phyloP scores from a whole-genome alignment of 2,888 invertebrate genomes.

The Hirtodrosophila trivittata region DNA sequence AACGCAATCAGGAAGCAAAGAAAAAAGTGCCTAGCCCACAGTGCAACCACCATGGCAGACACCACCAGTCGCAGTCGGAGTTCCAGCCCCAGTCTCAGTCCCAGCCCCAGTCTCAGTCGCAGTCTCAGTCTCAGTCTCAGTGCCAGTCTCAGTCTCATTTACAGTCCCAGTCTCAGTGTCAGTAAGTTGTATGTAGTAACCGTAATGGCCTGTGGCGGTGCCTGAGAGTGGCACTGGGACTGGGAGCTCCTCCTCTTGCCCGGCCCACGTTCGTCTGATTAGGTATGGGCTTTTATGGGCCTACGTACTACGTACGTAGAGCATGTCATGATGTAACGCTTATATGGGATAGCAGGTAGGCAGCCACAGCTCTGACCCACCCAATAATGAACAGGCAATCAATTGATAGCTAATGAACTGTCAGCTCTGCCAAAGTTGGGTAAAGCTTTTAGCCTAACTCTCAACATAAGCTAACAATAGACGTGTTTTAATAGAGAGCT shows the following conservation, averaged over 20 bases:
- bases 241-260: slow-evolving; percentile 20
- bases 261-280: slow-evolving; percentile 48
- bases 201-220: slow-evolving; percentile 38
- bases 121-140: slow-evolving; percentile 1
- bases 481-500: too few relatives aligned
- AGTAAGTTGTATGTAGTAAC: too few relatives aligned
- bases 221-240: slow-evolving; percentile 2
- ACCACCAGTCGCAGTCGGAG: slow-evolving; percentile 5
- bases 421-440: background rate
- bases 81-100: background rate
- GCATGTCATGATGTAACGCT: slow-evolving; percentile 48
- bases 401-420: slow-evolving; percentile 47
- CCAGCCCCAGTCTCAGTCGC: slow-evolving; percentile 9
- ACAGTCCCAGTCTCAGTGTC: background rate
- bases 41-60: slow-evolving; percentile 15
- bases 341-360: slow-evolving; percentile 44
- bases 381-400: slow-evolving; percentile 43
- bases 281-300: slow-evolving; percentile 51
- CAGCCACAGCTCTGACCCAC: slow-evolving; percentile 29
- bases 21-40: slow-evolving; percentile 39
- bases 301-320: slow-evolving; percentile 24
- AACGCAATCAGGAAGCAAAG: slow-evolving; percentile 73
- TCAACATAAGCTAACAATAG: too few relatives aligned
- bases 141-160: background rate
- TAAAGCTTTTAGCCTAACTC: slow-evolving; percentile 11